Percentiles rank a stretch among this genome's conserved stretches.
Conservation (phyloP, 2,113 vertebrate species). For the Scalopus aquaticus region DNA sequence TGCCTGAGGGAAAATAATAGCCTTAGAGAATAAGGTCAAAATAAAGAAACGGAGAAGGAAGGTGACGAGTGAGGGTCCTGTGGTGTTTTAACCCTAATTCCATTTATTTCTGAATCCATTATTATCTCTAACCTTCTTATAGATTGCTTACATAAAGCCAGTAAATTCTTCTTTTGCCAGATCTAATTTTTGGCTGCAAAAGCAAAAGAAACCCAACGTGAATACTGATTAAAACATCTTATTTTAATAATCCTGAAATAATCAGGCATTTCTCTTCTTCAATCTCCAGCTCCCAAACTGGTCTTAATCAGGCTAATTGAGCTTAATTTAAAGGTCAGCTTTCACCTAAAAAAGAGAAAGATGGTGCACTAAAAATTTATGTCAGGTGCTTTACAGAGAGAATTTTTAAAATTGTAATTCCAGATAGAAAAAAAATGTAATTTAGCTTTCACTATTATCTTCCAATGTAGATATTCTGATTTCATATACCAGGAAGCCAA, state of each 20-base stretch:
- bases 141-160: slow-evolving; percentile 31
- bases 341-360: slow-evolving; percentile 39
- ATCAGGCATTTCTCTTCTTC: slow-evolving; percentile 58
- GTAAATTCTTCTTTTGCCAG: slow-evolving; percentile 29
- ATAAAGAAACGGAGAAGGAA: slow-evolving; percentile 22
- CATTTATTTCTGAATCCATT: slow-evolving; percentile 43
- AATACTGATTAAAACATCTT: slow-evolving; percentile 54
- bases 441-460: neutral
- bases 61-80: neutral
- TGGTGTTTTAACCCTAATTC: slow-evolving; percentile 6
- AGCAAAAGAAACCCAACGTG: slow-evolving; percentile 36
- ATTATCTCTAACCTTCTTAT: slow-evolving; percentile 23
- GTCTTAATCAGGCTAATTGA: slow-evolving; percentile 53
- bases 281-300: slow-evolving; percentile 27
- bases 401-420: slow-evolving; percentile 2
- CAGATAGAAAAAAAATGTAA: neutral
- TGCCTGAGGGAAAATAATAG: neutral
- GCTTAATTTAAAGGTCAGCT: slow-evolving; percentile 69
- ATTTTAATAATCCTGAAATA: slow-evolving; percentile 63
- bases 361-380: slow-evolving; percentile 39
- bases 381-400: neutral
- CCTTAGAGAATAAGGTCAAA: slow-evolving; percentile 35
- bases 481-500: slow-evolving; percentile 12
- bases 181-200: slow-evolving; percentile 43
- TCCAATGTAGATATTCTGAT: neutral